Evolutionary conservation across 2,888 invertebrate species (phyloP).

Genomic region (Brachypterus glaber): DNA sequence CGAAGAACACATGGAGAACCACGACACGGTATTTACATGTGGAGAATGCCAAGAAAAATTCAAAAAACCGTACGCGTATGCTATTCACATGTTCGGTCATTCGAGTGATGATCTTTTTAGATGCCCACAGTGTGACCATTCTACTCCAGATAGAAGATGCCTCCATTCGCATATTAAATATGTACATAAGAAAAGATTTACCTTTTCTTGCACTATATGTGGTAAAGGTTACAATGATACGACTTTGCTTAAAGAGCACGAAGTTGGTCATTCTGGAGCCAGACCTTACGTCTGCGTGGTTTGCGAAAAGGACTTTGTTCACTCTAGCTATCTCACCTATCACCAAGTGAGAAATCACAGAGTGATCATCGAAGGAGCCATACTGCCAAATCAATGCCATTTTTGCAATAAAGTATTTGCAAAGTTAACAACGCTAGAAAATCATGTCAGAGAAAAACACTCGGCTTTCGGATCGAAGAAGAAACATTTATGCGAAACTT

Average conservation of each 20-base stretch:
- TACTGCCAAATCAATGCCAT: constrained; percentile 37
- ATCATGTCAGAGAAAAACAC: too few species aligned
- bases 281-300: constrained; percentile 39
- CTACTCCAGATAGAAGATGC: constrained; percentile 26
- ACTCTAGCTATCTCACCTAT: constrained; percentile 29
- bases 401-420: constrained; percentile 33
- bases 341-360: constrained; percentile 34
- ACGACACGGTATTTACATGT: constrained; percentile 34
- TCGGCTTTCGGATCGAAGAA: too few species aligned
- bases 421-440: constrained; percentile 36
- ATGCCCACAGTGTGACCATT: constrained; percentile 30
- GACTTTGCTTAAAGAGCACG: constrained; percentile 40
- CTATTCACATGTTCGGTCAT: constrained; percentile 32
- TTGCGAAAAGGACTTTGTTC: constrained; percentile 39
- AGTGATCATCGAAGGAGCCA: constrained; percentile 37
- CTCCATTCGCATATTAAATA: constrained; percentile 47
- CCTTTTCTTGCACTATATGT: constrained; percentile 42
- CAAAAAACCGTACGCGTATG: constrained; percentile 30
- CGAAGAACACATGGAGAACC: constrained; percentile 27
- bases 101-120: constrained; percentile 23
- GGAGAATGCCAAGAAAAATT: constrained; percentile 31
- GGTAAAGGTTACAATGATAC: constrained; percentile 44
- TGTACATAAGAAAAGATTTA: constrained; percentile 44
- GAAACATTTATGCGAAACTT: too few species aligned
- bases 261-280: constrained; percentile 38